These are phyloP conservation scores for Thereva unica DNA, from an alignment of 2,888 invertebrate species.

Conservation along the genomic window DNA sequence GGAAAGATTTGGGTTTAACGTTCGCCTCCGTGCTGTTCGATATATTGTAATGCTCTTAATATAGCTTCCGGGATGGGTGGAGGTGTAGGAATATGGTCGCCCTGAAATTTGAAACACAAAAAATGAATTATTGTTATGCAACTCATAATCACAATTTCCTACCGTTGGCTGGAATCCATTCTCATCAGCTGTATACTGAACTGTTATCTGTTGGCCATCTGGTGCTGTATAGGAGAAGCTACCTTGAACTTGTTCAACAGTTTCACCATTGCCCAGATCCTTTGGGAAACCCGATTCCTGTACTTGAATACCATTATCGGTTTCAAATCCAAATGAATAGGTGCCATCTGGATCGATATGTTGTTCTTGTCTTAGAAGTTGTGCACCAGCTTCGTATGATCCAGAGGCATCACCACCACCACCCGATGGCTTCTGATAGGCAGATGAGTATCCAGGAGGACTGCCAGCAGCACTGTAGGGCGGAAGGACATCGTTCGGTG, in stretches of 20 bases:
- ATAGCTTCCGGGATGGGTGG: slow-evolving; percentile 59
- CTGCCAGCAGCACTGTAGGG: slow-evolving; percentile 7
- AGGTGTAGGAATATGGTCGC: slow-evolving; percentile 46
- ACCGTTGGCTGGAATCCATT: slow-evolving; percentile 67
- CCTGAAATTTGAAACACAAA: slow-evolving; percentile 37
- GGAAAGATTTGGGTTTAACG: neutral
- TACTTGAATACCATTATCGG: slow-evolving; percentile 81
- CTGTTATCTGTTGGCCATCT: slow-evolving; percentile 64
- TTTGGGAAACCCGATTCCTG: slow-evolving; percentile 77
- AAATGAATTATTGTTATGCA: neutral
- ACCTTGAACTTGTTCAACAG: slow-evolving; percentile 75
- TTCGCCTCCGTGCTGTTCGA: slow-evolving; percentile 31
- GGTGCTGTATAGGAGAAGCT: slow-evolving; percentile 76
- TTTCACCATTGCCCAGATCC: slow-evolving; percentile 68
- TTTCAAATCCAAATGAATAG: slow-evolving; percentile 76
- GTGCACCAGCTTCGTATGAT: slow-evolving; percentile 60
- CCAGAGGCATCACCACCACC: slow-evolving; percentile 19
- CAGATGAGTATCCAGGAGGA: neutral
- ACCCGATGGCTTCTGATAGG: slow-evolving; percentile 5
- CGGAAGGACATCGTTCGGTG: slow-evolving; percentile 20
- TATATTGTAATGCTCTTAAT: slow-evolving; percentile 55
- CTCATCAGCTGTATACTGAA: slow-evolving; percentile 69
- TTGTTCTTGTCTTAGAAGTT: slow-evolving; percentile 71
- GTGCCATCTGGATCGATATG: slow-evolving; percentile 74
- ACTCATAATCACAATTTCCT: slow-evolving; percentile 52